Base-by-base conservation (phyloP, 1,140 invertebrate species). In the Phocides pigmalion region DNA sequence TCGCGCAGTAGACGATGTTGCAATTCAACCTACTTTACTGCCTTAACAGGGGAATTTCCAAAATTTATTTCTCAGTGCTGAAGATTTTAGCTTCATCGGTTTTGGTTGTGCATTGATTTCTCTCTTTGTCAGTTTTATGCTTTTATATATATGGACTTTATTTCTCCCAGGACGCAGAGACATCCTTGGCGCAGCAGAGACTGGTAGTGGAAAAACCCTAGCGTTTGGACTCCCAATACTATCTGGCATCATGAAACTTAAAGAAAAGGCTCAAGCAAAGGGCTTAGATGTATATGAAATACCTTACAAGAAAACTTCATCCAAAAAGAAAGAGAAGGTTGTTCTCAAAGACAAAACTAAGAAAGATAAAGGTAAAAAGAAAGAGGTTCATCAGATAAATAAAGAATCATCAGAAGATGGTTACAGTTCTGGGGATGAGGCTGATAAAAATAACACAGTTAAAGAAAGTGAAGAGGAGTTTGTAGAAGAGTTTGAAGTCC, bases 181-280 rank as follows among this genome's bases (percentile, higher is more conserved):
- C 92, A 97, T 99, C 73, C 89, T 99, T 14, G 98, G 98, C 66
- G 98, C 98, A 65, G 98, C 98, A 8, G 98, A 99, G 93, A 99
- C 98, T 0, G 98, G 98, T 5, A 99, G 98, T 93, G 98, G 98
- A 0, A 99, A 99, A 93, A 99, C 98, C 0, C 90, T 99, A 35
- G 98, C 98, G 0, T 99, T 99, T 94, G 98, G 96, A 2, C 96
- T 99, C 65, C 98, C 98, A 19, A 96, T 99, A 46, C 87, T 99
- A 44, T 91, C 94, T 67, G 96, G 96, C 4, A 98, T 99, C 66
- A 88, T 98, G 51, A 93, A 95, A 71, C 83, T 96, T 1, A 96
- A 95, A 82, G 78, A 87, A 76, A 92, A 85, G 76, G 83, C 86
- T 11, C 44, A 64, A 20, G 15, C 73, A 0, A 83, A 83, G 63